A percentile compares a stretch with the other conserved stretches of the same genome.
phyloP scores from a whole-genome alignment of 2,113 vertebrate species.

The Accipiter cooperii region DNA sequence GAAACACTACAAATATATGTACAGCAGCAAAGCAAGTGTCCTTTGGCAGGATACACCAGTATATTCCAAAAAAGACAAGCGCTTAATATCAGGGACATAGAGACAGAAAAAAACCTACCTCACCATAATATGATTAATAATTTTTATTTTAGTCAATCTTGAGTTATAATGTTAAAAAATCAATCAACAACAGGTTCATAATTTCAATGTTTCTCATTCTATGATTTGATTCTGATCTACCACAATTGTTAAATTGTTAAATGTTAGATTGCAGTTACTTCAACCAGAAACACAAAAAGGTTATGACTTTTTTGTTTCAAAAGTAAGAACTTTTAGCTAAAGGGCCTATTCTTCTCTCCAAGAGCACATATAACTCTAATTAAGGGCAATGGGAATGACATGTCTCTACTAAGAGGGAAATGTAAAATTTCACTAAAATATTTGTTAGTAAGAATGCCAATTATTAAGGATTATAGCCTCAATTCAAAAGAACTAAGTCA shows the following conservation, averaged over 20 bases:
- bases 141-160: neutral
- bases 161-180: neutral
- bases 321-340: conserved; percentile 46
- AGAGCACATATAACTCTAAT: conserved; percentile 44
- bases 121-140: neutral
- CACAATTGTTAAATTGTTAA: neutral
- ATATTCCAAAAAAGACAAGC: neutral
- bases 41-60: neutral
- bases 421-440: conserved; percentile 22
- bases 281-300: conserved; percentile 46
- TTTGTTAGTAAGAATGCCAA: neutral
- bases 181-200: neutral
- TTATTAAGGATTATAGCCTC: neutral
- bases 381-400: conserved; percentile 49
- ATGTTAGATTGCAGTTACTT: neutral
- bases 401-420: neutral
- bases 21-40: neutral
- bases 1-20: neutral
- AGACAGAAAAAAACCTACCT: neutral
- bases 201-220: neutral
- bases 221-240: neutral
- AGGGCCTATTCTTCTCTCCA: conserved; percentile 23
- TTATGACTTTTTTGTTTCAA: conserved; percentile 40
- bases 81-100: neutral
- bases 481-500: neutral